Percentiles rank a stretch among this genome's conserved stretches.
These are phyloP conservation scores for Edolisoma coerulescens DNA, from an alignment of 2,113 vertebrate genomes.

Conservation along the genomic window DNA sequence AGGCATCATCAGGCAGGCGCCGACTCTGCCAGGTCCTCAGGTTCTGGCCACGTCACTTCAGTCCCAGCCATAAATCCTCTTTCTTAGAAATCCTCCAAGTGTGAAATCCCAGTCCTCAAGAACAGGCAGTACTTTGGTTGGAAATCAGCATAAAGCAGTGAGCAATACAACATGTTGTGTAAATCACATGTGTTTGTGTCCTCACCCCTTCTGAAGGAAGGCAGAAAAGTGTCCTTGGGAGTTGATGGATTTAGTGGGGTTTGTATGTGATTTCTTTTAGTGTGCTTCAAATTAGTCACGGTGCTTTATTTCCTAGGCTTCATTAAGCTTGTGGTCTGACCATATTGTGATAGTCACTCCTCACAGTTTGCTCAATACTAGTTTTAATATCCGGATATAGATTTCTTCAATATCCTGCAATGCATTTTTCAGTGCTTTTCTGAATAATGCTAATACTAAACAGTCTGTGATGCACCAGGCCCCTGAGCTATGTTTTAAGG, in stretches of 20 bases:
- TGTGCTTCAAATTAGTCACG: conserved; percentile 31
- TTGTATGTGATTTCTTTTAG: conserved; percentile 33
- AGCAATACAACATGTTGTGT: background rate
- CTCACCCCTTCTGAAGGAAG: background rate
- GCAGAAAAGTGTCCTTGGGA: background rate
- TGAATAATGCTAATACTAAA: conserved; percentile 16
- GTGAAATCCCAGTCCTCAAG: background rate
- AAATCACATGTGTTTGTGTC: background rate
- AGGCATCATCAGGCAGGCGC: background rate
- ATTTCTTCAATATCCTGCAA: conserved; percentile 69
- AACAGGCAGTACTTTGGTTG: background rate
- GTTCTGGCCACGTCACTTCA: accelerated
- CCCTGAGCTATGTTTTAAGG: conserved; percentile 10
- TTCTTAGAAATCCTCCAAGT: background rate
- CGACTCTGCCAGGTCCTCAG: accelerated
- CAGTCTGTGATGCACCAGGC: conserved; percentile 10
- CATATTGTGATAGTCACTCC: background rate
- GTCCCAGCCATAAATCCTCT: background rate
- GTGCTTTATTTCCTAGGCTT: conserved; percentile 43
- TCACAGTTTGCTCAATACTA: background rate
- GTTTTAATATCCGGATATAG: conserved; percentile 66
- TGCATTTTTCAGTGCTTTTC: conserved; percentile 13
- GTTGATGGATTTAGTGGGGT: conserved; percentile 30
- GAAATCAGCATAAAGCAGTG: background rate
- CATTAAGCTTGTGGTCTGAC: conserved; percentile 32